Conservation (phyloP, 2,888 invertebrate species). For the Hirudinaria manillensis region DNA sequence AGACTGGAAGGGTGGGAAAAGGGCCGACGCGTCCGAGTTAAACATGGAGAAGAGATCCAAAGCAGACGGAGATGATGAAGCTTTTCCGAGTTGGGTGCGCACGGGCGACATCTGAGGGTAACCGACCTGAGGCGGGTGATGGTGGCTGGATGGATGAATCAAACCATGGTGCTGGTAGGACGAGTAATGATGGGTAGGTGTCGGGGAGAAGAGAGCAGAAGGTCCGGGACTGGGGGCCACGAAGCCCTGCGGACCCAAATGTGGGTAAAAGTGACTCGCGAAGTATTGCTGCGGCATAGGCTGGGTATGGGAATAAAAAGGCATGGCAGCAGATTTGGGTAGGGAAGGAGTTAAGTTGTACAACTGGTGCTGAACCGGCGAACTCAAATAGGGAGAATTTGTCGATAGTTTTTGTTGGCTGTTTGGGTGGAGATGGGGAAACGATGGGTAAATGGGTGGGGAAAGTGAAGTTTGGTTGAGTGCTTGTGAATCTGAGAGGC, state of each 20-base stretch:
- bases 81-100: neutral
- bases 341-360: neutral
- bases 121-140: neutral
- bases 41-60: conserved; percentile 17
- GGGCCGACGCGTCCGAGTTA: conserved; percentile 6
- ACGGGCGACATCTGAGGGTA: neutral
- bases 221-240: neutral
- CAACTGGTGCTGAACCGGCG: conserved; percentile 11
- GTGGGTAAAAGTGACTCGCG: neutral
- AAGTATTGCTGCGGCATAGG: conserved; percentile 19
- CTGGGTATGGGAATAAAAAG: neutral
- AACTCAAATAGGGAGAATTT: neutral
- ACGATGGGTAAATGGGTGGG: neutral
- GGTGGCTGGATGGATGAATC: neutral
- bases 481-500: neutral
- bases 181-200: neutral
- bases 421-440: neutral
- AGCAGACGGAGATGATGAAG: conserved; percentile 1
- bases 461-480: neutral
- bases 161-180: neutral
- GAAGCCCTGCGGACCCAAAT: neutral
- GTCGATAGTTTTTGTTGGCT: conserved; percentile 11
- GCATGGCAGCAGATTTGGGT: neutral
- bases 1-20: conserved; percentile 11
- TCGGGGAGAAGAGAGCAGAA: neutral